These are phyloP conservation scores for Balaenoptera acutorostrata DNA, from an alignment of 2,113 vertebrate species.

Conservation along the genomic window DNA sequence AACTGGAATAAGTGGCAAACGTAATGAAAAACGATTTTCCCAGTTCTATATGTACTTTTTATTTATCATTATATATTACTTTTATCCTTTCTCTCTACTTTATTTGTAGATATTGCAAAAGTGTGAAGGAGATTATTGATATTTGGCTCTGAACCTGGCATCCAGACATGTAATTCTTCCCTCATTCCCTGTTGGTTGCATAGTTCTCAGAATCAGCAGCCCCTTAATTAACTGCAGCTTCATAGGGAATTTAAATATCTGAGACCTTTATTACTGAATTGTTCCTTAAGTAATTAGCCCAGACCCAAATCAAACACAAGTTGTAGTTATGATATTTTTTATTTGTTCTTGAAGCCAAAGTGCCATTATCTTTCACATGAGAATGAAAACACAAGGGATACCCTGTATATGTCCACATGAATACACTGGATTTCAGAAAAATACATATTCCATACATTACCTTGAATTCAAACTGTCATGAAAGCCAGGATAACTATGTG, in stretches of 20 bases:
- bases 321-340: too few species aligned
- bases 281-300: not conserved
- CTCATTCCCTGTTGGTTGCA: not conserved
- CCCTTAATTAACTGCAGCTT: conserved; percentile 13
- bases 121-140: not conserved
- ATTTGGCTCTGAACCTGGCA: not conserved
- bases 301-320: not conserved
- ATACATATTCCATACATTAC: too few species aligned
- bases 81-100: not conserved
- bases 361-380: too few species aligned
- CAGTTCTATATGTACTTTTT: conserved; percentile 39
- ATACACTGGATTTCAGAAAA: too few species aligned
- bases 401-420: too few species aligned
- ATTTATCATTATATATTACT: not conserved
- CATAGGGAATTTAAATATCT: not conserved
- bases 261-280: not conserved
- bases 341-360: too few species aligned
- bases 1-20: conserved; percentile 9
- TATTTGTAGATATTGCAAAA: not conserved
- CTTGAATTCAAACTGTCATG: too few species aligned
- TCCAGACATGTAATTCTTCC: not conserved
- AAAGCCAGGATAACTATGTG: too few species aligned
- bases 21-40: not conserved
- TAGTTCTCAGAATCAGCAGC: not conserved
- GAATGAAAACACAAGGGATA: too few species aligned